Conservation (phyloP, 2,888 invertebrate species). For the Habroteleia sp. region DNA sequence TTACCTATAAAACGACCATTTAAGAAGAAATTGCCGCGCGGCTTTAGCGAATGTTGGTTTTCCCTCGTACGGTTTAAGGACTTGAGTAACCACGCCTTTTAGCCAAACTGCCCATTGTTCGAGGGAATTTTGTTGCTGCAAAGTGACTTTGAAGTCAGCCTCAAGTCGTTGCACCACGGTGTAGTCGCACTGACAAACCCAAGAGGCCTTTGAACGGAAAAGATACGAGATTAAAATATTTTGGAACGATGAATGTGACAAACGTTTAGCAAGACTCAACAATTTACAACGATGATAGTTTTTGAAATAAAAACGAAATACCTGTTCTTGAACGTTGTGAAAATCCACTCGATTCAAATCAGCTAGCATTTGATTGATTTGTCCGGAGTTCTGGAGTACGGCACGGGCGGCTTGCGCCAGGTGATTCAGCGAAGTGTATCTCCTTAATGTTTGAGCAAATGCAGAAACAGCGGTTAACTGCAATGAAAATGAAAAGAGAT, state of each 20-base stretch:
- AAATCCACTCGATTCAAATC: constrained; percentile 99
- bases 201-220: constrained; percentile 95
- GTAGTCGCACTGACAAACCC: constrained; percentile 98
- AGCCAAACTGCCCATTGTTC: constrained; percentile 99
- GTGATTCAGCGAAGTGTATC: constrained; percentile 98
- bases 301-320: constrained; percentile 71
- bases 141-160: constrained; percentile 94
- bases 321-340: constrained; percentile 94
- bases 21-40: constrained; percentile 95
- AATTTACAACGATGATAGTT: no score
- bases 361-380: constrained; percentile 97
- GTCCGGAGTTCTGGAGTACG: constrained; percentile 95
- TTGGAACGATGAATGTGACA: no score
- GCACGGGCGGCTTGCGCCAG: constrained; percentile 97
- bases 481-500: no score
- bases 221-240: no score
- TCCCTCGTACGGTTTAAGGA: constrained; percentile 93
- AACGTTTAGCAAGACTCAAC: no score
- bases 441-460: constrained; percentile 95
- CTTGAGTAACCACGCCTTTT: constrained; percentile 94
- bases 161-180: constrained; percentile 92
- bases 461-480: constrained; percentile 90
- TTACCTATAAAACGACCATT: constrained; percentile 98
- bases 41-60: constrained; percentile 91
- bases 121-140: constrained; percentile 95